Evolutionary conservation across 2,113 vertebrate genomes (phyloP).

Genomic region (Cygnus buccinator): DNA sequence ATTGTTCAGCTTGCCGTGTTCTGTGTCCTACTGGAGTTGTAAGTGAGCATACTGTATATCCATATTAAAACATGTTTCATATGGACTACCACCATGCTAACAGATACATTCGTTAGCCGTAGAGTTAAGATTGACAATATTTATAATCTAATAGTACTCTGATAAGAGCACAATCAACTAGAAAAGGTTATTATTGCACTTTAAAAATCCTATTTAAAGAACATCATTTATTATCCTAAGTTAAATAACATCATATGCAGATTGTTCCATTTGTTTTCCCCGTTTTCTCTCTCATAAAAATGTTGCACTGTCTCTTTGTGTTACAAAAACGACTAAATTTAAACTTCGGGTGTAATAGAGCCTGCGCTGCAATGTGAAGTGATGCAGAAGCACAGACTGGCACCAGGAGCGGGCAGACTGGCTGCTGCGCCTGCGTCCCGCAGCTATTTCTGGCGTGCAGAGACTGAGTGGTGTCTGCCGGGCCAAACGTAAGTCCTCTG

Average conservation of each 20-base stretch:
- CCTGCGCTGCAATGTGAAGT: background rate
- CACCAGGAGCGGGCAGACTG: background rate
- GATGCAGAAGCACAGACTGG: background rate
- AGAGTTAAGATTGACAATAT: background rate
- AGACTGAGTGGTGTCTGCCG: background rate
- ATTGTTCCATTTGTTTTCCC: background rate
- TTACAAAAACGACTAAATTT: background rate
- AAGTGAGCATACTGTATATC: background rate
- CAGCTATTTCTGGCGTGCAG: conserved; percentile 21
- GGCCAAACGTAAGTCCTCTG: conserved; percentile 27
- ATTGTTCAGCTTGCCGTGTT: background rate
- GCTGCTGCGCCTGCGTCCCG: background rate
- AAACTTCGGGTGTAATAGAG: background rate
- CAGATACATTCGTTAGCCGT: background rate
- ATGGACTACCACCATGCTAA: background rate
- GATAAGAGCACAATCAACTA: background rate
- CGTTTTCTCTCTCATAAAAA: background rate
- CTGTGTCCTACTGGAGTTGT: background rate
- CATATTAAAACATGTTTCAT: background rate
- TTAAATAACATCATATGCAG: background rate
- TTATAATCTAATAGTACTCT: background rate
- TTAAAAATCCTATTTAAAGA: background rate
- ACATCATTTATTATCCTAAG: background rate
- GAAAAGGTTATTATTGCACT: background rate
- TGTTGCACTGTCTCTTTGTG: background rate